Evolutionary conservation across 1,140 invertebrate species (phyloP), one percentile per base, ranked within the genome.

Genomic region (Hylaeus anthracinus): DNA sequence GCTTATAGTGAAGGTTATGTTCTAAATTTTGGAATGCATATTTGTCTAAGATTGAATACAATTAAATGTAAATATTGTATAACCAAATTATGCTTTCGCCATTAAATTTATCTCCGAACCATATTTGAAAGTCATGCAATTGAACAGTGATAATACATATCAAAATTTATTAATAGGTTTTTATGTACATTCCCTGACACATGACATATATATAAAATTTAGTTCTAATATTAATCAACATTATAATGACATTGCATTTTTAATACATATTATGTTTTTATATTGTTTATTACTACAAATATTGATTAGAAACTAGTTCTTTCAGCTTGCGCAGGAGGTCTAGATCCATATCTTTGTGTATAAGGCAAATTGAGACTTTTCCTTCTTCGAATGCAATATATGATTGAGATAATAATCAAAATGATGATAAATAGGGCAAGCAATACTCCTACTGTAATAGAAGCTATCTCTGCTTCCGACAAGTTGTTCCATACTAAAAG

Each of bases 381-480:
- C 63, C 85, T 88, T 77, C 80, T 90, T 51, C 91, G 88, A 66
- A 92, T 6, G n/a, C 90, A 93, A 51, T 90, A 91, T 41, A 91
- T 48, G 79, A 92, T 87, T 43, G 91, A 74, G 26, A 92, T 15
- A 14, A 92, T 72, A 55, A 94, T 86, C 12, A 93, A 66, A 70
- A 93, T 83, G 41, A 94, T 88, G 2, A 94, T 58, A 3, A 92
- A 14, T 2, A 93, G 55, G n/a, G 90, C 76, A 41, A 94, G 53
- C 3, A 95, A 61, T 67, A 79, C 76, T 39, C 93, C 93, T 10
- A 94, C 70, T 55, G 92, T 89, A 66, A 94, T 90, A 5, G 94
- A 94, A 53, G 91, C 90, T 81, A 94, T 94, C 85, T 94, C 91
- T 69, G 93, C 94, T 64, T 82, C 67, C 43, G 80, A 82, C 6